phyloP scores from a whole-genome alignment of 53 echinoderm and acorn worm genomes.

The Paelopatides confundens region DNA sequence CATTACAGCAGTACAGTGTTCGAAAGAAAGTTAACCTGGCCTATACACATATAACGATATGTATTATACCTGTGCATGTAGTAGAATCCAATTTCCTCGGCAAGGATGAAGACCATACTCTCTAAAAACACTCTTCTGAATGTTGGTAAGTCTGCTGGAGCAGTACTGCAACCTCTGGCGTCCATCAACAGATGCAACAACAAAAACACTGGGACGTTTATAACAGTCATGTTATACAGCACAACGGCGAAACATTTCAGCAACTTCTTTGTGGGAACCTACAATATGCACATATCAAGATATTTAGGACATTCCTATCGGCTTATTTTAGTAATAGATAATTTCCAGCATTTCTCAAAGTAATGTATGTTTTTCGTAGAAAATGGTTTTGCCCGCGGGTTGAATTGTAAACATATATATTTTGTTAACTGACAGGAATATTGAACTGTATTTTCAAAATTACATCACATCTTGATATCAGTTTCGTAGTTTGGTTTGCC shows the following conservation, averaged over 20 bases:
- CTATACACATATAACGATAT: too few relatives aligned
- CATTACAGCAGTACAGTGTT: too few relatives aligned
- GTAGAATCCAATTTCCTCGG: conserved; percentile 75
- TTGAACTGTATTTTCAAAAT: too few relatives aligned
- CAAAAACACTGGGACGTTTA: conserved; percentile 31
- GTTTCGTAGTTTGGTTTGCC: too few relatives aligned
- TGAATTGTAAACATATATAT: too few relatives aligned
- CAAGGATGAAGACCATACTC: conserved; percentile 51
- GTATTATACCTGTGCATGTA: conserved; percentile 63
- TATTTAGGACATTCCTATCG: not conserved
- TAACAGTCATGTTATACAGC: conserved; percentile 43
- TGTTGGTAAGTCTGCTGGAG: conserved; percentile 54
- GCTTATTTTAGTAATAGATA: too few relatives aligned
- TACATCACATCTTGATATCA: too few relatives aligned
- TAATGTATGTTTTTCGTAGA: too few relatives aligned
- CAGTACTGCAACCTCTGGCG: conserved; percentile 42
- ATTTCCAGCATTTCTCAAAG: too few relatives aligned
- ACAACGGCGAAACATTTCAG: not conserved
- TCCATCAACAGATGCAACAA: conserved; percentile 24
- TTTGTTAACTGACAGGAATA: too few relatives aligned
- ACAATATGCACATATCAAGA: not conserved
- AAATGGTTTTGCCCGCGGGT: too few relatives aligned
- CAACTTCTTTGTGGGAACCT: conserved; percentile 7
- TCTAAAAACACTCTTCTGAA: conserved; percentile 61
- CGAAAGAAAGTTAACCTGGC: too few relatives aligned